These are phyloP conservation scores for Suillia variegata DNA, from an alignment of 2,888 invertebrate species.

Conservation along the genomic window DNA sequence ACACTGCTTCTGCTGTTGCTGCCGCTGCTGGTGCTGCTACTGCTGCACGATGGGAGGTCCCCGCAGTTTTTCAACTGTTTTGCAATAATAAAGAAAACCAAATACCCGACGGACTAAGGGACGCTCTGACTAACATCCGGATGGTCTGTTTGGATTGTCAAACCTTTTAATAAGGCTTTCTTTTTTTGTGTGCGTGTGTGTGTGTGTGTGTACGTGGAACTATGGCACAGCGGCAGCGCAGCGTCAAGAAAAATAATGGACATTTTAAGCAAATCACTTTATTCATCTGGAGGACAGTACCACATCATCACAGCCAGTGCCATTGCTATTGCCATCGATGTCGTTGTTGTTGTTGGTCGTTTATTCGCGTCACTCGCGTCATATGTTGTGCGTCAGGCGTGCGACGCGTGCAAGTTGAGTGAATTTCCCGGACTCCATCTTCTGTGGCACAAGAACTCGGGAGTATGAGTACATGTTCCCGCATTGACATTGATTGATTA, in stretches of 20 bases:
- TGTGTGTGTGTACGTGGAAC: too few relatives aligned
- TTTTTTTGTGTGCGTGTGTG: too few relatives aligned
- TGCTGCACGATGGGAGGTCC: background rate
- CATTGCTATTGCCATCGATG: conserved; percentile 6
- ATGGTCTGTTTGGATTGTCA: too few relatives aligned
- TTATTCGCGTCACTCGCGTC: too few relatives aligned
- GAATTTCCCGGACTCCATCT: conserved; percentile 8
- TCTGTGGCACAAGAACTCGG: too few relatives aligned
- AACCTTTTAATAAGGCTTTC: conserved; percentile 24
- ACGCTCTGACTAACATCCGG: background rate
- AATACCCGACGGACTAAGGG: too few relatives aligned
- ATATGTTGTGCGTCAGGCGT: conserved; percentile 3
- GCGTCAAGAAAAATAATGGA: conserved; percentile 22
- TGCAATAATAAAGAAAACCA: too few relatives aligned
- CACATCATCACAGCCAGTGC: conserved; percentile 15
- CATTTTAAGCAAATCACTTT: conserved; percentile 27
- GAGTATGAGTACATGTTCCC: too few relatives aligned
- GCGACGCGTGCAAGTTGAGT: conserved; percentile 4
- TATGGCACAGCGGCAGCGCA: too few relatives aligned
- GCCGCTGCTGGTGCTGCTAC: background rate
- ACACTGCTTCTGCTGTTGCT: background rate
- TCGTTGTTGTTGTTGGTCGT: background rate
- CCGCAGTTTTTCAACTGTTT: background rate
- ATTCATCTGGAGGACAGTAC: conserved; percentile 22
- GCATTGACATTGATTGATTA: conserved; percentile 58